Conservation (phyloP, 2,797 vertebrate species). For the Cuculus canorus region DNA sequence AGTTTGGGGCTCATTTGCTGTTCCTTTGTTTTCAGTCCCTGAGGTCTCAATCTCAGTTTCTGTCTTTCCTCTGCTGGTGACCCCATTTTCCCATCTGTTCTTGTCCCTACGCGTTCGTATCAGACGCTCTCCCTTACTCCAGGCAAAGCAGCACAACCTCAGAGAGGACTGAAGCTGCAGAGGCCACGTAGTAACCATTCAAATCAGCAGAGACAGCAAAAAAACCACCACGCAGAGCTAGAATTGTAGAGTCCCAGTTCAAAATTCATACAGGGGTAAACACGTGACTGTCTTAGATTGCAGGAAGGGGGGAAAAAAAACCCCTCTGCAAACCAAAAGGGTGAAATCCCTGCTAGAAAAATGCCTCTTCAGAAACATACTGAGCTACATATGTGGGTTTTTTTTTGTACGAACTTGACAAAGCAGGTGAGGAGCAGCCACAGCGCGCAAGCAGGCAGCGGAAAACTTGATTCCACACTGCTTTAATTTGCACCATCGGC, state of each 20-base stretch:
- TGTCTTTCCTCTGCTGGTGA: not conserved
- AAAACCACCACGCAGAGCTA: not conserved
- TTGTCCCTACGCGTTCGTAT: not conserved
- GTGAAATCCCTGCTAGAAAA: not conserved
- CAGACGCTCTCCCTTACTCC: not conserved
- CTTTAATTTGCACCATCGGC: not conserved
- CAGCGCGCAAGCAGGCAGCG: not conserved
- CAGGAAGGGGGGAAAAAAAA: not conserved
- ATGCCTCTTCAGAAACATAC: not conserved
- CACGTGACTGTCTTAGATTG: not conserved
- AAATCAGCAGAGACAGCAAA: not conserved
- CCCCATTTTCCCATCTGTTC: not conserved
- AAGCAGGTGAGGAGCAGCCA: not conserved
- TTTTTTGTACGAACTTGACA: not conserved
- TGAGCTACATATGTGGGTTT: not conserved
- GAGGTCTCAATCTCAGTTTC: not conserved
- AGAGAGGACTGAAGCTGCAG: not conserved
- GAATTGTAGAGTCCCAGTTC: not conserved
- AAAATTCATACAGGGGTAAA: not conserved
- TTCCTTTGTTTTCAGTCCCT: not conserved
- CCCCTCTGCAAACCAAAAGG: not conserved
- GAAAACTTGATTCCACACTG: not conserved
- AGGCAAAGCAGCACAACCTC: not conserved
- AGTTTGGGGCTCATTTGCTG: not conserved
- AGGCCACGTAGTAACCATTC: not conserved